Base-by-base conservation (phyloP, 2,888 invertebrate species). In the Stenoptilia bipunctidactyla region DNA sequence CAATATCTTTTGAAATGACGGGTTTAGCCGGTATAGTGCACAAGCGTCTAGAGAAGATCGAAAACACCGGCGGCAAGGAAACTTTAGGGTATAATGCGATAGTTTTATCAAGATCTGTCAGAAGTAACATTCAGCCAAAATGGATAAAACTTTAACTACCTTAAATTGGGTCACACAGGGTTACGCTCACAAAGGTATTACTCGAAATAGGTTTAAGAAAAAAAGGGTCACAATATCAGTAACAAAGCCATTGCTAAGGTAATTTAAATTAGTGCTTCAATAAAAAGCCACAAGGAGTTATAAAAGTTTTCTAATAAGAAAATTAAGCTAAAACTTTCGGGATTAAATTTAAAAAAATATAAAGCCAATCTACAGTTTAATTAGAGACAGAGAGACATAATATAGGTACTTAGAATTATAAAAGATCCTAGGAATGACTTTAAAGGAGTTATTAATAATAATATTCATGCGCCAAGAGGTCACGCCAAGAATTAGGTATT, bases 401-500 rank as follows among this genome's bases (percentile, higher is more conserved):
- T 20, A 20, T 20, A 20, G 20, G 20, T 20, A 20, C 55, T 61
- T 49, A 58, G 51, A 57, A 44, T 56, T 45, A 48, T n/a, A 37
- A 61, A 66, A 58, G 30, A n/a, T 30, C 30, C 12, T 30, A 30
- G 12, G 10, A 30, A 30, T 30, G 10, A 30, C 12, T 12, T 30
- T 30, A 30, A n/a, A 30, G 10, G 30, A 12, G 12, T n/a, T 25
- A 9, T 2, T 72, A 68, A 64, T 52, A 55, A 61, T 72, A 69
- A 30, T 30, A 30, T 64, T 58, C 85, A 85, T 85, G 85, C 85
- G 75, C 84, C 84, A 83, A 84, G 84, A 84, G 67, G 84, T 80
- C 85, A 85, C 85, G 85, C 85, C 85, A 84, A 79, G 69, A 67
- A 73, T 73, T 73, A 67, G 67, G 60, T 71, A 61, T 52, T 66